Percentiles rank a stretch among this genome's conserved stretches.
phyloP scores from a whole-genome alignment of 1,140 invertebrate genomes.

The Glossosoma conforme region DNA sequence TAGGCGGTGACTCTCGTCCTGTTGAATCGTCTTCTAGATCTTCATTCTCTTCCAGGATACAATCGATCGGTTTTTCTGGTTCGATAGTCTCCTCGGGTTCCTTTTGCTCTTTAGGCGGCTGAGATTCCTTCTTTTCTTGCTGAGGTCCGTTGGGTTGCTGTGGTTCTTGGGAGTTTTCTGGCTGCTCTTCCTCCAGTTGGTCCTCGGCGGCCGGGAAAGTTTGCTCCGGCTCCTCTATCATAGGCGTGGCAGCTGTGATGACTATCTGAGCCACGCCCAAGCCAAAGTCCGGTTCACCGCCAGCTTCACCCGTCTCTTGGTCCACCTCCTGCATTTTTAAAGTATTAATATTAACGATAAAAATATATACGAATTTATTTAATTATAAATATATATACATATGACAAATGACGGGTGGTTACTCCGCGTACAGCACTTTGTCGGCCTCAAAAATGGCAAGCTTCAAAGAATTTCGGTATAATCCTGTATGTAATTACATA shows the following conservation, averaged over 20 bases:
- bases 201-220: conserved; percentile 55
- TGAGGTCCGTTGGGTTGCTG: not conserved
- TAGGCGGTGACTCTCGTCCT: conserved; percentile 49
- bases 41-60: conserved; percentile 31
- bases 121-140: conserved; percentile 36
- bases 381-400: not conserved
- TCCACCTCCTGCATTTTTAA: no score
- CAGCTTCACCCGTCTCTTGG: conserved; percentile 3
- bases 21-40: conserved; percentile 24
- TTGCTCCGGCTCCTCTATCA: conserved; percentile 71
- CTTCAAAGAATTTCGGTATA: no score
- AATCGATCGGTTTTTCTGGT: no score
- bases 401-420: no score
- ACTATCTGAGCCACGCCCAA: conserved; percentile 80
- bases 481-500: no score
- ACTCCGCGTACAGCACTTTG: no score
- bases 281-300: conserved; percentile 38
- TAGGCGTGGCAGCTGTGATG: conserved; percentile 83
- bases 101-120: not conserved
- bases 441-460: no score
- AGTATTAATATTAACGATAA: no score
- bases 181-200: conserved; percentile 35
- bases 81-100: conserved; percentile 23
- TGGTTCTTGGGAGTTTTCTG: conserved; percentile 31
- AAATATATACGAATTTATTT: not conserved